Conservation (phyloP, 2,888 invertebrate species). For the Drosophila demipolita region DNA sequence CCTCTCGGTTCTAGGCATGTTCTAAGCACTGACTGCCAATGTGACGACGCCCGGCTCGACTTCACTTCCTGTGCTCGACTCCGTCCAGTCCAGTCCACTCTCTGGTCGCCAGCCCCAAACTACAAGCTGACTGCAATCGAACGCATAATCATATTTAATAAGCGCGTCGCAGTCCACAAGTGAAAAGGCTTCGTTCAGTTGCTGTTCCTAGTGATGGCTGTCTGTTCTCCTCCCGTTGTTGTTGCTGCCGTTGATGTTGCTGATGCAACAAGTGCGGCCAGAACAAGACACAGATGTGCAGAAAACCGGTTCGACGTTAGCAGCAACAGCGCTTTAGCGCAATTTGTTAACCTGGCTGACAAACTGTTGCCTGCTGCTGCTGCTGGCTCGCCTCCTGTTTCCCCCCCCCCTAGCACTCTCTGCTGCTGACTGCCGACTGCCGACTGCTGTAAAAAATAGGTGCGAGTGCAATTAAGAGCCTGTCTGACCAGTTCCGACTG, state of each 20-base stretch:
- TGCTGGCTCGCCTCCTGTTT: slow-evolving; percentile 3
- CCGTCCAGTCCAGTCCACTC: slow-evolving; percentile 14
- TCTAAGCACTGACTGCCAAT: slow-evolving; percentile 61
- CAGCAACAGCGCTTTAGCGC: slow-evolving; percentile 64
- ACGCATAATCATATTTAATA: slow-evolving; percentile 80
- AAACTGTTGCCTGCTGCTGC: slow-evolving; percentile 72
- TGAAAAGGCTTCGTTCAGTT: slow-evolving; percentile 44
- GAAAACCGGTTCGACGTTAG: slow-evolving; percentile 67
- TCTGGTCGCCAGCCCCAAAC: slow-evolving; percentile 28
- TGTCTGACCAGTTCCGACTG: slow-evolving; percentile 61
- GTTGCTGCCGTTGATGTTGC: slow-evolving; percentile 38
- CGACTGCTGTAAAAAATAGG: slow-evolving; percentile 61
- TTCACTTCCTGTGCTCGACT: slow-evolving; percentile 72
- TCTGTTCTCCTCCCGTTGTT: slow-evolving; percentile 7
- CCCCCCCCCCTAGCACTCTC: neutral
- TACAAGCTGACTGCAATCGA: slow-evolving; percentile 62
- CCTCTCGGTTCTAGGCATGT: slow-evolving; percentile 35
- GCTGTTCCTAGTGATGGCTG: slow-evolving; percentile 35
- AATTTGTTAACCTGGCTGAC: slow-evolving; percentile 83
- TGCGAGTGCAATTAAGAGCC: slow-evolving; percentile 80
- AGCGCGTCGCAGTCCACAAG: slow-evolving; percentile 62
- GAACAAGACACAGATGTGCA: slow-evolving; percentile 80
- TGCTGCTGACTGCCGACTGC: slow-evolving; percentile 24
- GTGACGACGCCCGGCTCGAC: slow-evolving; percentile 74
- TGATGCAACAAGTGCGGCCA: slow-evolving; percentile 79